Conservation (phyloP, 2,113 vertebrate genomes). For the Labeo rohita region DNA sequence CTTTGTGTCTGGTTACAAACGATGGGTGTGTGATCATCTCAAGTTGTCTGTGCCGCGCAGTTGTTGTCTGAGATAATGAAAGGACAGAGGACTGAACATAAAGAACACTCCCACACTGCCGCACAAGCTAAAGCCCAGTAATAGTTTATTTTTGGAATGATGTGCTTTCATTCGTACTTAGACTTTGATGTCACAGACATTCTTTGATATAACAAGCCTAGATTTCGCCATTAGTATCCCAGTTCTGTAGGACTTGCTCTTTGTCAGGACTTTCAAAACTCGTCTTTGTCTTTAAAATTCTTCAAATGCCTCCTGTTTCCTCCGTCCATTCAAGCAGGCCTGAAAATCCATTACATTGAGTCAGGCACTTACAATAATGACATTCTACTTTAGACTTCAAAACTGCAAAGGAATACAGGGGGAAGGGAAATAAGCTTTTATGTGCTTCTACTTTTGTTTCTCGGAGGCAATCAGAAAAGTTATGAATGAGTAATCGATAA, state of each 20-base stretch:
- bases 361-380: not conserved
- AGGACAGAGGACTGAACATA: constrained; percentile 1
- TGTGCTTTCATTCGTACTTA: not conserved
- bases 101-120: constrained; percentile 3
- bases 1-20: constrained; percentile 22
- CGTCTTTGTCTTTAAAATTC: constrained; percentile 28
- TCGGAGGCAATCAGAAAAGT: not conserved
- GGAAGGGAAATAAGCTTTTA: not conserved
- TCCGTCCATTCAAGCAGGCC: not conserved
- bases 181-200: not conserved
- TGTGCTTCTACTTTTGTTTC: not conserved
- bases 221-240: not conserved
- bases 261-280: not conserved
- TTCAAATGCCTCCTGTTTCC: constrained; percentile 12
- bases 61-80: constrained; percentile 8
- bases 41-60: not conserved
- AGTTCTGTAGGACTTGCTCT: not conserved
- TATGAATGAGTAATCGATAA: not conserved
- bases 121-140: not conserved
- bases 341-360: constrained; percentile 28
- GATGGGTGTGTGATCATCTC: constrained; percentile 26
- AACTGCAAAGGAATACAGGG: not conserved
- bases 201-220: constrained; percentile 1
- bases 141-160: not conserved
- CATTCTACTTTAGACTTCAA: not conserved